Base-by-base conservation (phyloP, 2,113 vertebrate genomes). In the Embiotoca jacksoni region DNA sequence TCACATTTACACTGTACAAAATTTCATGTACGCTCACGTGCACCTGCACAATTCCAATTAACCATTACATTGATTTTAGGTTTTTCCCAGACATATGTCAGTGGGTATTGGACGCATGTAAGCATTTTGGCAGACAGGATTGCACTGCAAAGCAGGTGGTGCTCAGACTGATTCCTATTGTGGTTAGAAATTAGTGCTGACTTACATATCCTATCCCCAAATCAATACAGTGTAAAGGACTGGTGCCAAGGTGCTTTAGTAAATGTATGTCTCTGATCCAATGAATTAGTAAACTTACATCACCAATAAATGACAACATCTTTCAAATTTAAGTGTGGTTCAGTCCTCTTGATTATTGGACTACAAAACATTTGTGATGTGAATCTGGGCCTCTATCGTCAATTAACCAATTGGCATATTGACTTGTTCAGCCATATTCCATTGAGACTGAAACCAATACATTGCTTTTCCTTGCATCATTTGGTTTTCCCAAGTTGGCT, bases 11-110 rank as follows among this genome's bases (percentile, higher is more conserved):
- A 58, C 60, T 32, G 73, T 47, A 31, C 47, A 62, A 53, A 81
- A 63, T 72, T 35, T 62, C 63, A 80, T 35, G 69, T 33, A 71
- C 9, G 2, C 81, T 60, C 63, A 60, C 46, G 0, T 58, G 52
- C 65, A 53, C 66, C 33, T 68, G 23, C 72, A 79, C 58, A 37
- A 73, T 79, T 81, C 77, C 83, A 91, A 90, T 93, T 88, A 93
- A 85, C 78, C 46, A 78, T 79, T 31, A 49, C 30, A 92, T 91
- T 88, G 92, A 93, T 92, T 87, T 81, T 35, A 58, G 59, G 56
- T 70, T 80, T 75, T 79, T 32, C 36, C 55, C 16, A 30, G 86
- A 87, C 62, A 76, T 77, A 55, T 86, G 79, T 89, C 90, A 85
- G 62, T 81, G 60, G 10, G 39, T 73, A 76, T 82, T n/a, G 68